Conservation (phyloP, 2,113 vertebrate species). For the Phrynosoma blainvillii region DNA sequence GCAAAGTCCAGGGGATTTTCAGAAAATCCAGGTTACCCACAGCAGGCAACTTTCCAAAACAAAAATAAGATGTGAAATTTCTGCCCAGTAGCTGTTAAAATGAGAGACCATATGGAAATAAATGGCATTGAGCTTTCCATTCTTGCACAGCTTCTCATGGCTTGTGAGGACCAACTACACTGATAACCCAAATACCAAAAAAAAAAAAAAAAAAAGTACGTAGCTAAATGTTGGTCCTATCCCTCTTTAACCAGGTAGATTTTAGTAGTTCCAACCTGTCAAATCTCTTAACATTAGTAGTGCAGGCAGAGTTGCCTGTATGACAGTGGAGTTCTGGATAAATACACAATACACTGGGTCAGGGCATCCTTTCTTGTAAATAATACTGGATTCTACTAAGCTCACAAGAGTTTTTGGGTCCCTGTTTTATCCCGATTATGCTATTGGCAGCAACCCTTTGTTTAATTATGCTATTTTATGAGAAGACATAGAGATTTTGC, state of each 20-base stretch:
- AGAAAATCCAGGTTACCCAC: neutral
- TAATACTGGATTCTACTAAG: too few relatives aligned
- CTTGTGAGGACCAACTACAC: neutral
- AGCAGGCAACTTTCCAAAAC: neutral
- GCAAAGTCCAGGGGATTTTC: neutral
- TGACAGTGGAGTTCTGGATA: too few relatives aligned
- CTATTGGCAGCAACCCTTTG: too few relatives aligned
- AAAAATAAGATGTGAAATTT: neutral
- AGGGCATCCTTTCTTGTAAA: too few relatives aligned
- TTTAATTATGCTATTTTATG: neutral
- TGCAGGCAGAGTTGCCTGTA: neutral
- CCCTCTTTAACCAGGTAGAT: too few relatives aligned
- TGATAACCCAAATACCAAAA: neutral
- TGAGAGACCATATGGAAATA: neutral
- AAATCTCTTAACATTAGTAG: neutral
- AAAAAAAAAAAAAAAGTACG: neutral
- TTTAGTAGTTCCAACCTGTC: neutral
- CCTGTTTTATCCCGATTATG: too few relatives aligned
- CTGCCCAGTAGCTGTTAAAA: too few relatives aligned
- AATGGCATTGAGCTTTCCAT: neutral
- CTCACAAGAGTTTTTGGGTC: too few relatives aligned
- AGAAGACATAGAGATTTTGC: neutral
- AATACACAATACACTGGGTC: too few relatives aligned
- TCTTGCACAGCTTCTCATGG: neutral
- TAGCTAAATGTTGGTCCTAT: neutral